Evolutionary conservation across 30 jellyfish, hydroid and myxozoan species (phyloP).

Genomic region (Pelagia noctiluca): DNA sequence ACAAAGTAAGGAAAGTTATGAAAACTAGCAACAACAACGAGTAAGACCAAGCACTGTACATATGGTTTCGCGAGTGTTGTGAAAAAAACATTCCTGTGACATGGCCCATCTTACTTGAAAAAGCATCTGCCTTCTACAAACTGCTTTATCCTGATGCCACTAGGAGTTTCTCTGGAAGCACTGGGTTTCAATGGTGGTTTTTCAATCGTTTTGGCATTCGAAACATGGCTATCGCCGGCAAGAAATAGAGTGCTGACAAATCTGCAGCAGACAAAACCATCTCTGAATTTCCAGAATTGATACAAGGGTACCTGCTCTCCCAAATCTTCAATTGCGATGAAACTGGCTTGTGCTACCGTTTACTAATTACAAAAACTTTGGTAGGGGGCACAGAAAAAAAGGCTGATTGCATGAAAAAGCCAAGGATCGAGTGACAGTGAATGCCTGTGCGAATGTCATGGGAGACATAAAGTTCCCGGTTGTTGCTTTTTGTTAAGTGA

Average conservation of each 20-base stretch:
- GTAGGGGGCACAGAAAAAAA: conserved; percentile 16
- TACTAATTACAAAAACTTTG: conserved; percentile 24
- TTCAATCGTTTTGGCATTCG: background rate
- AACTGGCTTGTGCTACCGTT: conserved; percentile 24
- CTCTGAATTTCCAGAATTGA: conserved; percentile 21
- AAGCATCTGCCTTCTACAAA: background rate
- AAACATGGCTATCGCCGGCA: background rate
- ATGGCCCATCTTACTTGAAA: background rate
- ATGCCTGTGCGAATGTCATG: conserved; percentile 17
- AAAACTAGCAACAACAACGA: background rate
- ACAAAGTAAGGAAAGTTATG: background rate
- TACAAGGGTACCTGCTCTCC: conserved; percentile 2
- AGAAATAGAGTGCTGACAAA: conserved; percentile 1
- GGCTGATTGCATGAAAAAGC: conserved; percentile 21
- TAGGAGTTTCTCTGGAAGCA: background rate
- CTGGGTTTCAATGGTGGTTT: background rate
- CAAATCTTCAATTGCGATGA: conserved; percentile 25
- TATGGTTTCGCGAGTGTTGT: too few species aligned
- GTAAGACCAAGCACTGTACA: background rate
- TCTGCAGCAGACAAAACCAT: background rate
- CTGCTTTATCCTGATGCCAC: background rate
- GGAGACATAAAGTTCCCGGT: background rate
- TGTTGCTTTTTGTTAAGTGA: too few species aligned
- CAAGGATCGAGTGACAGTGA: conserved; percentile 22
- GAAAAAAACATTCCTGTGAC: background rate